Evolutionary conservation across 1,140 invertebrate genomes (phyloP), one percentile per base, ranked within the genome.

Genomic region (Polypedilum vanderplanki): DNA sequence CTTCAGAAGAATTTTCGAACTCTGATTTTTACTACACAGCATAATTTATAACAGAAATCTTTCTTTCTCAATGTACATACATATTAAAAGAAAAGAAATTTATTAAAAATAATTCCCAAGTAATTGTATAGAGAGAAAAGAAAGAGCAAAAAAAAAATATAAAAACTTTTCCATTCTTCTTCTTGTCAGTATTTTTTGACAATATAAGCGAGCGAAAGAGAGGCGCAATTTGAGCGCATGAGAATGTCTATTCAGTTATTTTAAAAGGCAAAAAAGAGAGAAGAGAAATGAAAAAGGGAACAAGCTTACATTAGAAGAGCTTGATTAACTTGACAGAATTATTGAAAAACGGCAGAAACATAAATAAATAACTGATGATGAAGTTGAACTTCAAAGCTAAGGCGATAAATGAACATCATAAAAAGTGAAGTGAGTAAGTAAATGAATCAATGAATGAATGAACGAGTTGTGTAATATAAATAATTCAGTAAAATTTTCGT

Each of bases 391-490:
- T 57, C 46, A 57, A n/a, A 12, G 46, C 12, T 57, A 57, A 57
- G 46, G 46, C 46, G 46, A 57, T 57, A 57, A 57, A 57, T 57
- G n/a, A n/a, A 57, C 46, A 57, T 57, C 46, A 57, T n/a, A 33
- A 33, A 33, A 33, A 33, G 24, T 33, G 24, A 33, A 33, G 24
- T 33, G 1, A 33, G 5, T 33, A 33, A 33, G 24, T 33, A 33
- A 33, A 33, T 33, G 24, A 33, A 33, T 33, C 24, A 33, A 33
- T 57, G 46, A 57, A 57, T 57, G 46, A 57, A 57, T 57, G 46
- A 57, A n/a, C 46, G 46, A 57, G 46, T 57, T 57, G 46, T 57
- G 46, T 57, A 57, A 57, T 57, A 57, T 57, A 57, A 57, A 57
- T 57, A 57, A 57, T 57, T 57, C 46, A 57, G 46, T 33, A 33